Evolutionary conservation across 2,888 invertebrate species (phyloP).

Genomic region (Litoditis marina): DNA sequence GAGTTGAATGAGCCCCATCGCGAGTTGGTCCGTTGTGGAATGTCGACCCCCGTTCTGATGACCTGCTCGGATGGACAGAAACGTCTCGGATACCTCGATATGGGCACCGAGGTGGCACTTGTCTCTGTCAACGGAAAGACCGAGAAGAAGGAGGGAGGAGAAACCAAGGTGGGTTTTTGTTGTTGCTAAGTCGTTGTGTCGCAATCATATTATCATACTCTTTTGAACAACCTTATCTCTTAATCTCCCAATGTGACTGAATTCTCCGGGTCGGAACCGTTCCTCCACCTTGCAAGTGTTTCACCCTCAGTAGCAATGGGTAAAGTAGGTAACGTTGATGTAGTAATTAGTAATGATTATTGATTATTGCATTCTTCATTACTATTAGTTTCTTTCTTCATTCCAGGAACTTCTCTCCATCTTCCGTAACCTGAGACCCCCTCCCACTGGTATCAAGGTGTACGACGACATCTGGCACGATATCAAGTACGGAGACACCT

Average conservation of each 20-base stretch:
- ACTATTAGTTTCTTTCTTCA: too few relatives aligned
- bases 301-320: too few relatives aligned
- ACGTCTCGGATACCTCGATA: slow-evolving; percentile 39
- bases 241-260: too few relatives aligned
- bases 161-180: too few relatives aligned
- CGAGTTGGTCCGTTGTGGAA: slow-evolving; percentile 38
- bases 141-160: slow-evolving; percentile 37
- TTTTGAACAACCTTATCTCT: too few relatives aligned
- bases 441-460: slow-evolving; percentile 45
- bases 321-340: too few relatives aligned
- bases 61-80: slow-evolving; percentile 36
- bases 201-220: too few relatives aligned
- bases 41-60: slow-evolving; percentile 44
- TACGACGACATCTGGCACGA: slow-evolving; percentile 49
- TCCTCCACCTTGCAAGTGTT: too few relatives aligned
- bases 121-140: slow-evolving; percentile 38
- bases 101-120: slow-evolving; percentile 38
- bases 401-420: slow-evolving; percentile 37
- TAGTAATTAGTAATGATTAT: too few relatives aligned
- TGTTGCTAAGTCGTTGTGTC: too few relatives aligned
- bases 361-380: too few relatives aligned
- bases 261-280: too few relatives aligned
- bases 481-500: slow-evolving; percentile 38
- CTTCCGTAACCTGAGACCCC: slow-evolving; percentile 44
- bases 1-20: slow-evolving; percentile 24